A percentile compares a stretch with the other conserved stretches of the same genome.
phyloP scores from a whole-genome alignment of 2,113 vertebrate species.

The Hemichromis elongatus region DNA sequence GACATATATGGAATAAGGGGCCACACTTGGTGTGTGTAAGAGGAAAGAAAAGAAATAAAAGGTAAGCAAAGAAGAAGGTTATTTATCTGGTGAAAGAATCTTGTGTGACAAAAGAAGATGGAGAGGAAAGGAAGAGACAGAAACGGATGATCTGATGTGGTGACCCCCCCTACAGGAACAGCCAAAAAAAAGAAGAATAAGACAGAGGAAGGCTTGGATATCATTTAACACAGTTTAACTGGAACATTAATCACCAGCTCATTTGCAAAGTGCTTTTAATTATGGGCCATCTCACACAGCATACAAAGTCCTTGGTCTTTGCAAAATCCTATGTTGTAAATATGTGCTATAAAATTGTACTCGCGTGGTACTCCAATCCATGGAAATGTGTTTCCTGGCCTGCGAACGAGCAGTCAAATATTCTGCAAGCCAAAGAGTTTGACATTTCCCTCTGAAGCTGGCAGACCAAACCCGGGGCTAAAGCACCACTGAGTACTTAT shows the following conservation, averaged over 20 bases:
- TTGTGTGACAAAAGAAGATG: not conserved
- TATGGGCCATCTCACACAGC: not conserved
- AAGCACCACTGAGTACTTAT: not conserved
- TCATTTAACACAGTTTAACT: not conserved
- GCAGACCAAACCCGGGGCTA: not conserved
- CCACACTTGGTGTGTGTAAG: too few species aligned
- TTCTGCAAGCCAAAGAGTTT: not conserved
- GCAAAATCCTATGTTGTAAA: not conserved
- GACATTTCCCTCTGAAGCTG: not conserved
- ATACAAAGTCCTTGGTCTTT: not conserved
- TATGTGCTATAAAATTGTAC: not conserved
- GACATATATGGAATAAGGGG: not conserved
- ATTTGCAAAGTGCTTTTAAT: not conserved
- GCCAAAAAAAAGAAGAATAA: not conserved
- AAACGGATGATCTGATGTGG: not conserved
- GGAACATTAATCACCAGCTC: not conserved
- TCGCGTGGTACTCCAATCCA: not conserved
- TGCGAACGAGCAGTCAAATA: not conserved
- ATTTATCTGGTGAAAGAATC: not conserved
- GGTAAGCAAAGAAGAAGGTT: not conserved
- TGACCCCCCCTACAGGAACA: not conserved
- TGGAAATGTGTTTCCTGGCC: not conserved
- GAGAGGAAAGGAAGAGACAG: not conserved
- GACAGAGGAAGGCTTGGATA: not conserved
- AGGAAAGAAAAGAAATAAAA: not conserved